These are phyloP conservation scores for Triplophysa bombifrons DNA, from an alignment of 2,797 vertebrate species.

Conservation along the genomic window DNA sequence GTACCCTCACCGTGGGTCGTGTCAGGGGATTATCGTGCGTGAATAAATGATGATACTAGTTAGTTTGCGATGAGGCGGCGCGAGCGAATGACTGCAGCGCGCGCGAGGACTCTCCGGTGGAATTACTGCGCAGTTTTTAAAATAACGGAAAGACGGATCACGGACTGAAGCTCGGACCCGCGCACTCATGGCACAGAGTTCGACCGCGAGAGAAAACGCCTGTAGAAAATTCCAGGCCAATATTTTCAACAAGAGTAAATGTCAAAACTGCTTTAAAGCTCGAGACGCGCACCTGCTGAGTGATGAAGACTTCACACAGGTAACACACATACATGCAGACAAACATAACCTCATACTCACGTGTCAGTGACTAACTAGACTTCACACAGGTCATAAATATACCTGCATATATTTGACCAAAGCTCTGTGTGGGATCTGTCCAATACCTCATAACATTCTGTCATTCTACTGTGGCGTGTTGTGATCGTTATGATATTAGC, in stretches of 20 bases:
- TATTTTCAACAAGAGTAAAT: conserved; percentile 98
- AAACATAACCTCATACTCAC: background rate
- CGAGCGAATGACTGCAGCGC: conserved; percentile 48
- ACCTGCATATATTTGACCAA: too few species aligned
- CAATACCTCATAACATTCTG: too few species aligned
- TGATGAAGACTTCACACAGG: conserved; percentile 94
- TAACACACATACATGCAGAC: conserved; percentile 61
- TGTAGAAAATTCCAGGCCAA: conserved; percentile 97
- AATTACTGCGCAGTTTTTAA: conserved; percentile 56
- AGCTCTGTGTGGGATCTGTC: too few species aligned
- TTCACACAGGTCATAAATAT: too few species aligned
- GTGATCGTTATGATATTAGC: too few species aligned
- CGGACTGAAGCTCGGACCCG: background rate
- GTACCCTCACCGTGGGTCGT: background rate
- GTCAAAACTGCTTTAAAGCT: conserved; percentile 97
- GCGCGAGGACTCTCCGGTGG: conserved; percentile 42
- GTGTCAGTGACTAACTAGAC: too few species aligned
- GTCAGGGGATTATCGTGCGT: conserved; percentile 2
- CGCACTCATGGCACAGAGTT: conserved; percentile 59
- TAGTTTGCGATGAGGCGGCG: conserved; percentile 42
- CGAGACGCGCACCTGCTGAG: conserved; percentile 92
- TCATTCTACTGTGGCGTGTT: too few species aligned
- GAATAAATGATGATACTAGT: conserved; percentile 15
- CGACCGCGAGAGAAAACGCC: conserved; percentile 91
- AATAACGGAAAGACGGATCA: conserved; percentile 28